Evolutionary conservation across 2,888 invertebrate genomes (phyloP).

Genomic region (Sussaba pulchella): DNA sequence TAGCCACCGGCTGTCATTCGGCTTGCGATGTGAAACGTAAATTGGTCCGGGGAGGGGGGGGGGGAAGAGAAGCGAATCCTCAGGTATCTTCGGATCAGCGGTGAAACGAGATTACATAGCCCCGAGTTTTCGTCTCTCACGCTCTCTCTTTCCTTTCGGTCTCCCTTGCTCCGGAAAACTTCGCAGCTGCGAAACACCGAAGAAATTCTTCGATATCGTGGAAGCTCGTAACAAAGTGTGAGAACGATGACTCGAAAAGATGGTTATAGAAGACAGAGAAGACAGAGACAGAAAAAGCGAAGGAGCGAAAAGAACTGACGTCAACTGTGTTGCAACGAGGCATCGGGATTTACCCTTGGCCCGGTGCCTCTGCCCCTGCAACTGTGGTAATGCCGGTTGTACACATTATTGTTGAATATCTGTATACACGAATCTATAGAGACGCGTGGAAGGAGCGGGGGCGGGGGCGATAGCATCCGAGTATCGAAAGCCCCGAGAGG

Average conservation of each 20-base stretch:
- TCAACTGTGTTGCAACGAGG: constrained; percentile 55
- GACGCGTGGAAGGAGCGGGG: no score
- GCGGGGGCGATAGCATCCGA: no score
- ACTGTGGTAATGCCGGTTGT: constrained; percentile 33
- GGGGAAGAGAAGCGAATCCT: constrained; percentile 40
- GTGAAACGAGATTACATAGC: constrained; percentile 59
- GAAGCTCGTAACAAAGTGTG: constrained; percentile 63
- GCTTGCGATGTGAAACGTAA: constrained; percentile 51
- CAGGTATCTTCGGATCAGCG: constrained; percentile 63
- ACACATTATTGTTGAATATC: not conserved
- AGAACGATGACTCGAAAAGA: constrained; percentile 13
- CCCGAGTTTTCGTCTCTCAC: not conserved
- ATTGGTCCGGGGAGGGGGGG: constrained; percentile 52
- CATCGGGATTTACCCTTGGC: constrained; percentile 50
- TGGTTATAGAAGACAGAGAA: not conserved
- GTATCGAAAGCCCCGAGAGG: constrained; percentile 29
- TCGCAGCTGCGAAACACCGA: constrained; percentile 25
- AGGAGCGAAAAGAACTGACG: constrained; percentile 61
- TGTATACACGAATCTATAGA: no score
- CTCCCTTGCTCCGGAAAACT: constrained; percentile 4
- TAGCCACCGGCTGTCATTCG: not conserved
- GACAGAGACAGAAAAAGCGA: not conserved
- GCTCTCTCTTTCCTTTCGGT: constrained; percentile 1
- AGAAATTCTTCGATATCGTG: constrained; percentile 45
- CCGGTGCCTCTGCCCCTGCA: constrained; percentile 60